Conservation (phyloP, 2,888 invertebrate genomes). For the Plagiodera versicolora region DNA sequence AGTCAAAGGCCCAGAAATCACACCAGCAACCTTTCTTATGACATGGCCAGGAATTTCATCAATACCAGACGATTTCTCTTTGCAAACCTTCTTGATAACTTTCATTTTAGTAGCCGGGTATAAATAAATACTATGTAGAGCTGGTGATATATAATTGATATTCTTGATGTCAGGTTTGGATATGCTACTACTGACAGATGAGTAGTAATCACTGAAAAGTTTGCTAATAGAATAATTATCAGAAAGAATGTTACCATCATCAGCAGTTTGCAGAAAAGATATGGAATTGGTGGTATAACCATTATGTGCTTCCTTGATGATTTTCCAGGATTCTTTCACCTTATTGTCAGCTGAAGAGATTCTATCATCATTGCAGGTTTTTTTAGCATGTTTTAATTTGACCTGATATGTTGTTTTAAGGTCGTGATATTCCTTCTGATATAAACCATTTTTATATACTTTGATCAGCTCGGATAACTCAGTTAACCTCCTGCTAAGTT, state of each 20-base stretch:
- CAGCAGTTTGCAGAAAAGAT: neutral
- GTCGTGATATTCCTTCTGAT: neutral
- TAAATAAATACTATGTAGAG: neutral
- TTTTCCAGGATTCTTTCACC: conserved; percentile 4
- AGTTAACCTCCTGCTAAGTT: neutral
- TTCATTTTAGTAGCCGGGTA: neutral
- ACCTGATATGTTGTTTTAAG: conserved; percentile 4
- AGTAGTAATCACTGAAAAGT: conserved; percentile 7
- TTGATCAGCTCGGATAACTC: conserved; percentile 2
- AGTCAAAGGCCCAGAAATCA: conserved; percentile 8
- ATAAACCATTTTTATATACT: conserved; percentile 2
- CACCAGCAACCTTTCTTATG: conserved; percentile 1
- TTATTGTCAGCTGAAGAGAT: conserved; percentile 4
- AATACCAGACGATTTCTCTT: conserved; percentile 1
- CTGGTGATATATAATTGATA: neutral
- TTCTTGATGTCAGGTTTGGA: conserved; percentile 4
- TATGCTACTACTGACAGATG: conserved; percentile 4
- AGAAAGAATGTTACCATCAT: conserved; percentile 5
- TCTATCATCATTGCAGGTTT: conserved; percentile 10
- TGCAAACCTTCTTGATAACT: conserved; percentile 6
- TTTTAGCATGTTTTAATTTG: neutral
- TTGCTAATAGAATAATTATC: neutral
- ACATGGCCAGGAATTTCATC: conserved; percentile 2
- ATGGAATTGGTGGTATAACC: neutral
- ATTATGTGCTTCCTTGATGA: conserved; percentile 2